Base-by-base conservation (phyloP, 2,888 invertebrate species). In the Calephelis perditalis region DNA sequence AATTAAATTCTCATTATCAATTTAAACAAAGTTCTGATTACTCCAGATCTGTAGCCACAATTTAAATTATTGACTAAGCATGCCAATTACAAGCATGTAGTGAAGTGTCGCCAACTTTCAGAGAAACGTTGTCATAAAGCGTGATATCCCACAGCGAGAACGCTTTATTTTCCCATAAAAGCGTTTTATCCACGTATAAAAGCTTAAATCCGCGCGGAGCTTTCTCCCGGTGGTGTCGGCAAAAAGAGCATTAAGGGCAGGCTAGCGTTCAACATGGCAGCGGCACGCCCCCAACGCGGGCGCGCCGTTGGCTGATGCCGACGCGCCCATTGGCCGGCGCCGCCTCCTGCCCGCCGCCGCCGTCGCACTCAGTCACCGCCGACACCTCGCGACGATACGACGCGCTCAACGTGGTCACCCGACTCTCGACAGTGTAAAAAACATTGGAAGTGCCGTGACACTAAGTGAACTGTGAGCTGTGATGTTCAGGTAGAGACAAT, bases 131-230 rank as follows among this genome's bases (percentile, higher is more conserved):
- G 78, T 81, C 84, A 84, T 88, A 87, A 89, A 87, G 83, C 83
- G 84, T 78, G 83, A 88, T 82, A 86, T 84, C 82, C 87, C 87
- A 84, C 86, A 77, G 86, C 81, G 85, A 82, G 85, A 86, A 86
- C 86, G 82, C 84, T 89, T 89, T 88, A 89, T 89, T 84, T 86
- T 86, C 82, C 85, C 81, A 87, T 90, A 87, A 89, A 88, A 88
- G 87, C 89, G 86, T 86, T 89, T 89, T 86, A 89, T 88, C 85
- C 86, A 86, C 87, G 85, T 86, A 87, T 88, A 89, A 89, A 89
- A 89, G 88, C 89, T 89, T 86, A 88, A 88, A 89, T 89, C 89
- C 86, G 84, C 82, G 82, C 81, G 78, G 85, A 87, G 88, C 89
- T 89, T 88, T 89, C 88, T 85, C 87, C 79, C 79, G 79, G 82